Evolutionary conservation across 2,113 vertebrate species (phyloP).

Genomic region (Rhabdomys dilectus): DNA sequence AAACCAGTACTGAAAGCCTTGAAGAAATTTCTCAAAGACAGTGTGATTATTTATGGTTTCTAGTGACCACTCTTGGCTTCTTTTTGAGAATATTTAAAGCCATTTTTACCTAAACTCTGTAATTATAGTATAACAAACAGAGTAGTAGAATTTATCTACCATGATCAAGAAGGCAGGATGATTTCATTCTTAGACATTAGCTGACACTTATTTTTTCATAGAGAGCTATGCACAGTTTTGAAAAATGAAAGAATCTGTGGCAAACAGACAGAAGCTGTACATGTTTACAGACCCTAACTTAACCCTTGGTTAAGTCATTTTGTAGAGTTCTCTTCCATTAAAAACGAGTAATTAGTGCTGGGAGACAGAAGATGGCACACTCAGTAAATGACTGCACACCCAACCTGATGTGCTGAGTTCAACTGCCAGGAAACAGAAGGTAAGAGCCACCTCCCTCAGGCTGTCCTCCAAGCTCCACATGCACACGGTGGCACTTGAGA

Average conservation of each 20-base stretch:
- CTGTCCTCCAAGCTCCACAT: not conserved
- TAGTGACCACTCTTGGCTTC: conserved; percentile 51
- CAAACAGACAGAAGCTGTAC: not conserved
- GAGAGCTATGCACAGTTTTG: not conserved
- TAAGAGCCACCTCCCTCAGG: not conserved
- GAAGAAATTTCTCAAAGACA: conserved; percentile 74
- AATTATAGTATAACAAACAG: conserved; percentile 15
- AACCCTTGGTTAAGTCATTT: conserved; percentile 21
- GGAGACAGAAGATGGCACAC: not conserved
- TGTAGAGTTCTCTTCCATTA: not conserved
- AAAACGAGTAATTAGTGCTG: not conserved
- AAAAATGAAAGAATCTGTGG: not conserved
- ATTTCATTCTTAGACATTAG: not conserved
- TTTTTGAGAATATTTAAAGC: conserved; percentile 27
- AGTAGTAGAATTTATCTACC: conserved; percentile 5
- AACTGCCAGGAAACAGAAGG: not conserved
- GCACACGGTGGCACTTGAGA: not conserved
- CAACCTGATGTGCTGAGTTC: not conserved
- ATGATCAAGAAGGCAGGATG: not conserved
- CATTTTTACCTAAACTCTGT: not conserved
- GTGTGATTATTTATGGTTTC: conserved; percentile 71
- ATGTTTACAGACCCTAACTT: not conserved
- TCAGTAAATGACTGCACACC: not conserved
- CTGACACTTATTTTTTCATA: not conserved
- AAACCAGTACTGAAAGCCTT: conserved; percentile 46